Evolutionary conservation across 30 jellyfish, hydroid and myxozoan species (phyloP).

Genomic region (Pelagia noctiluca): DNA sequence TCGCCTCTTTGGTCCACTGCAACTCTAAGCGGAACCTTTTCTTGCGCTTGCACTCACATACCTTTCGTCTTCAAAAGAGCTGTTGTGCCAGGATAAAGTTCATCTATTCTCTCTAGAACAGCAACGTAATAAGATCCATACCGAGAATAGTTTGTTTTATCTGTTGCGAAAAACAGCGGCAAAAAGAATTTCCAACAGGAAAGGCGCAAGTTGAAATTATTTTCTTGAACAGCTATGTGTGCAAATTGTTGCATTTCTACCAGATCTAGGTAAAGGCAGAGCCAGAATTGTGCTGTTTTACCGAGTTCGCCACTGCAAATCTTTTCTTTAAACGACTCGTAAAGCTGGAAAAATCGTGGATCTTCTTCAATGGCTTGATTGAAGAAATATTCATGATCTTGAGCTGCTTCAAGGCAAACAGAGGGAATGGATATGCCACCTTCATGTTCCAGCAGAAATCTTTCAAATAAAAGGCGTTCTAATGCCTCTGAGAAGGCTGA

Average conservation of each 20-base stretch:
- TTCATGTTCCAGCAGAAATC: too few relatives aligned
- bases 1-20: conserved; percentile 67
- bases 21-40: conserved; percentile 1
- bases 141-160: conserved; percentile 50
- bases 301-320: conserved; percentile 33
- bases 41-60: conserved; percentile 35
- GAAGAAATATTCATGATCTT: too few relatives aligned
- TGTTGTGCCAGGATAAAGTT: conserved; percentile 25
- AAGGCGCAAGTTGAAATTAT: conserved; percentile 8
- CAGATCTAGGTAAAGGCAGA: conserved; percentile 24
- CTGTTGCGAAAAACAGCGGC: conserved; percentile 24
- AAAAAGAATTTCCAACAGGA: conserved; percentile 27
- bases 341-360: too few relatives aligned
- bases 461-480: too few relatives aligned
- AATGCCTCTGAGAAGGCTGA: conserved; percentile 37
- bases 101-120: conserved; percentile 4
- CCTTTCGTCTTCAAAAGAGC: conserved; percentile 12
- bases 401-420: too few relatives aligned
- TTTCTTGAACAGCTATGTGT: conserved; percentile 38
- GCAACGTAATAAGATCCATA: conserved; percentile 44
- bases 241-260: background rate
- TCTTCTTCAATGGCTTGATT: too few relatives aligned
- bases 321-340: background rate
- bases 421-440: too few relatives aligned
- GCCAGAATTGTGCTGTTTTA: conserved; percentile 46